phyloP scores from a whole-genome alignment of 2,888 invertebrate species.

The Odontocerum albicorne region DNA sequence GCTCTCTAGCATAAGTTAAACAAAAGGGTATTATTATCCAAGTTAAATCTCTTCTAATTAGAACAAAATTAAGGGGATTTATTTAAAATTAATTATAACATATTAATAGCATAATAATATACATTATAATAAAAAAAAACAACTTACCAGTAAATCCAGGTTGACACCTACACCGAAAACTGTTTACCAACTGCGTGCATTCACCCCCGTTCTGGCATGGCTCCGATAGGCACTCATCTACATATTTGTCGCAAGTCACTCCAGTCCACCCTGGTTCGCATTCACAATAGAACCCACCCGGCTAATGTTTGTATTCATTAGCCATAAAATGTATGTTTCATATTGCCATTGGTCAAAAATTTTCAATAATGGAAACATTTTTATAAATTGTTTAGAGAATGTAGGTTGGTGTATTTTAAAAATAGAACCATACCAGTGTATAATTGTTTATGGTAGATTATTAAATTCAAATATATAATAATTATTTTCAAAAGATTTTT shows the following conservation, averaged over 20 bases:
- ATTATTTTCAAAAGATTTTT: too few species aligned
- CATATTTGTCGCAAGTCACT: constrained; percentile 51
- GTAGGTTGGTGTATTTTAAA: too few species aligned
- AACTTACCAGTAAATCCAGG: constrained; percentile 59
- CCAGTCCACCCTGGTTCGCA: constrained; percentile 73
- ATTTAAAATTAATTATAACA: too few species aligned
- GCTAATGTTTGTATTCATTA: constrained; percentile 40
- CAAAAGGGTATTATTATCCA: neutral
- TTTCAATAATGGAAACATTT: constrained; percentile 1
- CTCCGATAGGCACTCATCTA: constrained; percentile 51
- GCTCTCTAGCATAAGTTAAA: neutral
- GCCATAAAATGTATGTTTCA: constrained; percentile 10
- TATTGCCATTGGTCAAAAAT: neutral
- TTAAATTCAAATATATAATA: too few species aligned
- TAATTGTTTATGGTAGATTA: too few species aligned
- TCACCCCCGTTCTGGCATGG: constrained; percentile 68
- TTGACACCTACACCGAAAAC: constrained; percentile 59
- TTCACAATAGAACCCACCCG: constrained; percentile 65
- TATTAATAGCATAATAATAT: neutral
- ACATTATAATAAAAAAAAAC: neutral
- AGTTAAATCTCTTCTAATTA: neutral
- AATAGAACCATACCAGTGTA: too few species aligned
- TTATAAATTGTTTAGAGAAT: too few species aligned
- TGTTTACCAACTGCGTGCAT: constrained; percentile 55
- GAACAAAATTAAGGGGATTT: neutral